phyloP scores from a whole-genome alignment of 2,888 invertebrate genomes.

The Copidosoma aretas region DNA sequence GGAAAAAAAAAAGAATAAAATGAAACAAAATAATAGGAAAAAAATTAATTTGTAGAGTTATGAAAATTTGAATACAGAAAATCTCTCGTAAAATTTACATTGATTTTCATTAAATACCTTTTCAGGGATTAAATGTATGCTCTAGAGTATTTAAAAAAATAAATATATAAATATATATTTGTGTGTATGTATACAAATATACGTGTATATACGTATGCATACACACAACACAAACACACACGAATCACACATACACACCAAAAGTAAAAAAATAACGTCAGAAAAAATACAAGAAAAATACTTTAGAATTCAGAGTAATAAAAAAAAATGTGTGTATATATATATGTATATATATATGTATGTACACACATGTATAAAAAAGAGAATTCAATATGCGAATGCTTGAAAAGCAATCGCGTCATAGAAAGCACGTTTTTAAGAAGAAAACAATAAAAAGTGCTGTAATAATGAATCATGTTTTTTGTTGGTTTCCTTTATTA shows the following conservation, averaged over 20 bases:
- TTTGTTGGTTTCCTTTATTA: conserved; percentile 53
- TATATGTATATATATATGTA: too few relatives aligned
- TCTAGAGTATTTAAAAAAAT: background rate
- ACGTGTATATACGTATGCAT: too few relatives aligned
- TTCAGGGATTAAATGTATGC: background rate
- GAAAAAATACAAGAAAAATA: too few relatives aligned
- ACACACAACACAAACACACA: too few relatives aligned
- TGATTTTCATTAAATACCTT: background rate
- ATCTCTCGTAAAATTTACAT: background rate
- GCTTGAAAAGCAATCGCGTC: conserved; percentile 31
- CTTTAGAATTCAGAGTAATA: too few relatives aligned
- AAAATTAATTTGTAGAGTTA: too few relatives aligned
- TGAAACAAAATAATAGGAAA: conserved; percentile 32
- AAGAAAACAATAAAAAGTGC: conserved; percentile 47
- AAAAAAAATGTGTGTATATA: too few relatives aligned
- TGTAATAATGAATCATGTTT: conserved; percentile 50
- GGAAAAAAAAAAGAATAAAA: conserved; percentile 31
- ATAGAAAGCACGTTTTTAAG: conserved; percentile 42
- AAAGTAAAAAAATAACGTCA: too few relatives aligned
- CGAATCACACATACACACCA: too few relatives aligned
- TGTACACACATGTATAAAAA: too few relatives aligned
- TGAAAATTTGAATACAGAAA: background rate
- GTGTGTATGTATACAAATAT: too few relatives aligned
- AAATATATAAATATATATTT: too few relatives aligned
- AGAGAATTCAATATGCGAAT: conserved; percentile 36